phyloP scores from a whole-genome alignment of 2,113 vertebrate species.

The Ornithorhynchus anatinus region DNA sequence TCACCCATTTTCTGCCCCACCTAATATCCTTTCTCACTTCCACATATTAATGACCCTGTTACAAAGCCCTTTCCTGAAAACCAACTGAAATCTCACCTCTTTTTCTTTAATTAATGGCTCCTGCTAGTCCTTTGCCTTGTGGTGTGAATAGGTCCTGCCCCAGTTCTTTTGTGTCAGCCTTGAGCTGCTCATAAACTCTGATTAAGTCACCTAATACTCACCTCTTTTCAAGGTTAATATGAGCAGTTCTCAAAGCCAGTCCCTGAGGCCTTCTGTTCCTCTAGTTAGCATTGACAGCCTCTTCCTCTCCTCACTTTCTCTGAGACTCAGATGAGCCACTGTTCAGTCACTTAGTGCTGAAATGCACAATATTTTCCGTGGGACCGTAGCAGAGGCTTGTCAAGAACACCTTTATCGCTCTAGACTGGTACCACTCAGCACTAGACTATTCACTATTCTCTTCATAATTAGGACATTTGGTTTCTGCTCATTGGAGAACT shows the following conservation, averaged over 20 bases:
- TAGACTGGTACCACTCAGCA: background rate
- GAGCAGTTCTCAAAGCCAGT: conserved; percentile 28
- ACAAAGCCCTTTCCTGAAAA: background rate
- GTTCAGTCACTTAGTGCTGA: conserved; percentile 18
- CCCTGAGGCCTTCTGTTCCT: background rate
- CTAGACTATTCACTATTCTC: too few relatives aligned
- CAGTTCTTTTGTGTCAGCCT: conserved; percentile 16
- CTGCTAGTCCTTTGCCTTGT: conserved; percentile 7
- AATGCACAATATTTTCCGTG: conserved; percentile 2
- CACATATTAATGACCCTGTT: background rate
- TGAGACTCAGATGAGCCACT: conserved; percentile 9
- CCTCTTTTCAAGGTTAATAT: conserved; percentile 25
- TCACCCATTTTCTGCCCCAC: background rate
- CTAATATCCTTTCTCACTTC: background rate
- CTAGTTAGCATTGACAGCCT: background rate
- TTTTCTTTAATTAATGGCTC: conserved; percentile 34
- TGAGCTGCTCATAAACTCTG: conserved; percentile 27
- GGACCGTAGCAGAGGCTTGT: conserved; percentile 8
- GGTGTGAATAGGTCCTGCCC: conserved; percentile 27
- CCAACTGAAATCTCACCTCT: background rate
- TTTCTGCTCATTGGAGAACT: too few relatives aligned
- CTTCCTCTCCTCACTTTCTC: background rate
- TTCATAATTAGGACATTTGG: too few relatives aligned
- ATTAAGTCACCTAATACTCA: conserved; percentile 43
- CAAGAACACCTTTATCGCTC: conserved; percentile 9